These are phyloP conservation scores for Mycteria americana DNA, from an alignment of 2,797 vertebrate genomes.

Conservation along the genomic window DNA sequence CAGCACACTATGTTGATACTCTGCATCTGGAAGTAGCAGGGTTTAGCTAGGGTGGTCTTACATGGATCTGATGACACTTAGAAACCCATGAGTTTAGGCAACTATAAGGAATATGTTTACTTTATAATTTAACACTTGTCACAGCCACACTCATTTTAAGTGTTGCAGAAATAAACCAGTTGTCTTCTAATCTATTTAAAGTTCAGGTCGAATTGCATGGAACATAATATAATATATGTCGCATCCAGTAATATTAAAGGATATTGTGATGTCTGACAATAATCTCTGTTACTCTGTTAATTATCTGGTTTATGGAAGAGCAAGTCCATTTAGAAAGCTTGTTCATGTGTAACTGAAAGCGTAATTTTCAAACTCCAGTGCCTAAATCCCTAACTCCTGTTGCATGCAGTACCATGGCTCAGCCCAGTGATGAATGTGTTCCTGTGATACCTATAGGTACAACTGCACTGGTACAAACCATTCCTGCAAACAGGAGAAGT, in stretches of 20 bases:
- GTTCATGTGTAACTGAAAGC: neutral
- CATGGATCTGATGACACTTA: neutral
- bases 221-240: neutral
- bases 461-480: neutral
- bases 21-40: neutral
- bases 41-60: neutral
- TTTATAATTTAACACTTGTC: neutral
- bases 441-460: neutral
- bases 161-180: neutral
- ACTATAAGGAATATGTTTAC: neutral
- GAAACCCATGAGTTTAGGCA: neutral
- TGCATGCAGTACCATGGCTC: neutral
- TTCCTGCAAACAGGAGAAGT: neutral
- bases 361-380: neutral
- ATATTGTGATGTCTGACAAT: neutral
- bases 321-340: neutral
- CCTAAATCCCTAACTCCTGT: neutral
- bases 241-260: neutral
- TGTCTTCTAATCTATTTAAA: neutral
- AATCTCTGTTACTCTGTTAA: neutral
- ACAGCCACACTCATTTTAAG: neutral
- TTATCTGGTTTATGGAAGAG: neutral
- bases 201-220: neutral
- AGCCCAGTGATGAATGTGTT: neutral
- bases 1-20: neutral